These are phyloP conservation scores for Fukomys damarensis DNA, from an alignment of 2,113 vertebrate genomes.

Conservation along the genomic window DNA sequence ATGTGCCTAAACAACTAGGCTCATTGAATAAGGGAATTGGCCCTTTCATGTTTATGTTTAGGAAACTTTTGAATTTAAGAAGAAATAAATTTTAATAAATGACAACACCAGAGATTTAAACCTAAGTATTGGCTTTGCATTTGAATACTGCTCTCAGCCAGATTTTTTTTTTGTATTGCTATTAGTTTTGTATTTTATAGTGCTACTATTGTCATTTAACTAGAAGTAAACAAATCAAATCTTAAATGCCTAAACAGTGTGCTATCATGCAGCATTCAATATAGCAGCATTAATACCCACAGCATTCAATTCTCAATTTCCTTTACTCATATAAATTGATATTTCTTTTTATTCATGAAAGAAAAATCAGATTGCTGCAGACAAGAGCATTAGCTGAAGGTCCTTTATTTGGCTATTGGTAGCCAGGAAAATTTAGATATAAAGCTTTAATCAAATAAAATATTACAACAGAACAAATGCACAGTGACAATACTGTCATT, in stretches of 20 bases:
- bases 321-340: slow-evolving; percentile 13
- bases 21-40: background rate
- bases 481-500: background rate
- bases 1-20: background rate
- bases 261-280: slow-evolving; percentile 3
- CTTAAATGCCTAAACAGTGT: slow-evolving; percentile 24
- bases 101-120: background rate
- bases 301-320: slow-evolving; percentile 48
- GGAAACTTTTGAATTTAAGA: slow-evolving; percentile 22
- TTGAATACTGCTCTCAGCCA: background rate
- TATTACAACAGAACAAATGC: slow-evolving; percentile 42
- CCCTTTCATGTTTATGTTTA: slow-evolving; percentile 9
- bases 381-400: background rate
- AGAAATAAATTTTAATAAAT: slow-evolving; percentile 32
- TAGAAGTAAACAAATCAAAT: slow-evolving; percentile 43
- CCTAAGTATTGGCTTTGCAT: background rate
- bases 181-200: background rate
- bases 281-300: background rate
- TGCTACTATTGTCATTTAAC: background rate
- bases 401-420: slow-evolving; percentile 26
- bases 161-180: background rate
- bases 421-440: slow-evolving; percentile 56
- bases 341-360: slow-evolving; percentile 8
- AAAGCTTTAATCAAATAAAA: slow-evolving; percentile 71
- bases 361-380: background rate